Evolutionary conservation across 2,113 vertebrate genomes (phyloP).

Genomic region (Rousettus leschenaultii): DNA sequence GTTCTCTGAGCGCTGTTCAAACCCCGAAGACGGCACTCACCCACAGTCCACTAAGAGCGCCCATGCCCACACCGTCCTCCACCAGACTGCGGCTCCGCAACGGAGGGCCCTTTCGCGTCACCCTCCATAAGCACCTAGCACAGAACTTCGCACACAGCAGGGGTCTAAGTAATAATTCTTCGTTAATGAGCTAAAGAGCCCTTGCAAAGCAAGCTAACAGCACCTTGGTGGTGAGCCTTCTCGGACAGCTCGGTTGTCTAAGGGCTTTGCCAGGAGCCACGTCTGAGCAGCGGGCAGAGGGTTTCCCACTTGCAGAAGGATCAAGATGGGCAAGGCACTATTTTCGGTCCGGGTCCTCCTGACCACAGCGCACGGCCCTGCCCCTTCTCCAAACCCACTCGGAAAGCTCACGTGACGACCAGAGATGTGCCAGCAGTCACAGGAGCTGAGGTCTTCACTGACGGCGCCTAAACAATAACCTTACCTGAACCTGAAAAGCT

Average conservation of each 20-base stretch:
- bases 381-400: background rate
- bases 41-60: accelerated
- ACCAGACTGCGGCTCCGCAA: background rate
- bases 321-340: background rate
- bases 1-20: background rate
- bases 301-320: background rate
- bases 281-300: background rate
- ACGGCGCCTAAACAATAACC: background rate
- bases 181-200: background rate
- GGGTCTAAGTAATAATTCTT: background rate
- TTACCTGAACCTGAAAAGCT: background rate
- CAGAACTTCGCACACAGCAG: background rate
- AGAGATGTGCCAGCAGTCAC: background rate
- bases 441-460: background rate
- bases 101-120: background rate
- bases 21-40: background rate
- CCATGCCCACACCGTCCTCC: too few species aligned
- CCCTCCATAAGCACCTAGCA: background rate
- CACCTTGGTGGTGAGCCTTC: background rate
- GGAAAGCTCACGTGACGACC: background rate
- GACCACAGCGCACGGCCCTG: background rate
- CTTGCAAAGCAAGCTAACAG: background rate
- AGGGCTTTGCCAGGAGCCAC: background rate
- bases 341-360: background rate
- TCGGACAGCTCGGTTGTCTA: background rate